Evolutionary conservation across 2,888 invertebrate genomes (phyloP).

Genomic region (Erannis defoliaria): DNA sequence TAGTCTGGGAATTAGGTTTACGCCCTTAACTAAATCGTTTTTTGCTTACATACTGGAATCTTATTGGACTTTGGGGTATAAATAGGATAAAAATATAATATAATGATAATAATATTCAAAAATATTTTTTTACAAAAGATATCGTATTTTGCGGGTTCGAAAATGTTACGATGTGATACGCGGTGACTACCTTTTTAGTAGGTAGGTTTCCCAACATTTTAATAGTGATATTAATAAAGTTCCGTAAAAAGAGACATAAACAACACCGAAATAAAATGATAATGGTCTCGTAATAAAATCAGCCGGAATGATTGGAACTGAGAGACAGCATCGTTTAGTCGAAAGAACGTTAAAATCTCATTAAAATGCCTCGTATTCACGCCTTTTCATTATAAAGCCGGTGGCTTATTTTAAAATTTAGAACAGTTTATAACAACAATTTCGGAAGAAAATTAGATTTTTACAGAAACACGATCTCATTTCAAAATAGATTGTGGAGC

Average conservation of each 20-base stretch:
- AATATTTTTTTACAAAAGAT: neutral
- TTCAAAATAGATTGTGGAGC: slow-evolving; percentile 11
- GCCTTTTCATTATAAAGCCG: slow-evolving; percentile 48
- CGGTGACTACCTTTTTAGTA: neutral
- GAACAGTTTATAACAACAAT: slow-evolving; percentile 14
- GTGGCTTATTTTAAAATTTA: slow-evolving; percentile 52
- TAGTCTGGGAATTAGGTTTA: neutral
- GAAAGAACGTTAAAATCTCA: slow-evolving; percentile 61
- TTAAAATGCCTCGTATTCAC: slow-evolving; percentile 51
- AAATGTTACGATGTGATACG: neutral
- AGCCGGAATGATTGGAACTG: slow-evolving; percentile 56
- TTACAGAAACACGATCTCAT: slow-evolving; percentile 12
- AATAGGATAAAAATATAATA: no score
- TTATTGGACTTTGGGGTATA: slow-evolving; percentile 13
- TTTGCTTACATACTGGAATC: slow-evolving; percentile 8
- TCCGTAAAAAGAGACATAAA: slow-evolving; percentile 33
- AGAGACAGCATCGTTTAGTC: slow-evolving; percentile 61
- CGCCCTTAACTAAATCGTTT: neutral
- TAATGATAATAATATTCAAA: no score
- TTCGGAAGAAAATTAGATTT: slow-evolving; percentile 15
- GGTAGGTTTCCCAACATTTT: slow-evolving; percentile 5
- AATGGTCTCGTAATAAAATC: slow-evolving; percentile 55
- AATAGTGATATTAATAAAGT: slow-evolving; percentile 21
- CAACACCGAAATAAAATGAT: slow-evolving; percentile 50
- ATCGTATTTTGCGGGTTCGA: neutral